A percentile compares a stretch with the other conserved stretches of the same genome.
Conservation (phyloP, 2,888 invertebrate species). For the Bugulina stolonifera region DNA sequence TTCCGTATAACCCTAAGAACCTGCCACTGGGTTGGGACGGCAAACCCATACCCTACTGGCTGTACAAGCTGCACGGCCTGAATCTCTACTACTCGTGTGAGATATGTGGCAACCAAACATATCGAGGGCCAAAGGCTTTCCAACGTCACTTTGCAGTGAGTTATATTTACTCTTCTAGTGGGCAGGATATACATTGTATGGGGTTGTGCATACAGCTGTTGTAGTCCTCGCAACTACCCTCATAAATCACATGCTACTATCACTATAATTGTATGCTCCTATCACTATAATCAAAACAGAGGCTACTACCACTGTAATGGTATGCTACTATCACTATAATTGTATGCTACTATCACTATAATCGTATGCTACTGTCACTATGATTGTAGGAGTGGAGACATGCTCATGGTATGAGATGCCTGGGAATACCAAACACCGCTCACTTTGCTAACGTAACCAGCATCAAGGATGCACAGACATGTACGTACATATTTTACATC, state of each 20-base stretch:
- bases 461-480: slow-evolving; percentile 90
- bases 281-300: too few species aligned
- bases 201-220: too few species aligned
- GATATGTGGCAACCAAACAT: slow-evolving; percentile 97
- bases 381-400: slow-evolving; percentile 62
- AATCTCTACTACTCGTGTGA: slow-evolving; percentile 99
- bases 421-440: slow-evolving; percentile 98
- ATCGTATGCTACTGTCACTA: slow-evolving; percentile 25
- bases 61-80: slow-evolving; percentile 95
- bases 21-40: slow-evolving; percentile 98
- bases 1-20: slow-evolving; percentile 99
- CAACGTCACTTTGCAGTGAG: slow-evolving; percentile 89
- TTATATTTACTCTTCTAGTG: slow-evolving; percentile 29
- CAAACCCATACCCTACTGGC: slow-evolving; percentile 87
- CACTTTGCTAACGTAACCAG: slow-evolving; percentile 99
- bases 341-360: too few species aligned
- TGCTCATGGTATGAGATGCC: slow-evolving; percentile 87
- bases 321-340: too few species aligned
- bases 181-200: too few species aligned
- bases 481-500: slow-evolving; percentile 63
- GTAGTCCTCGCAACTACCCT: too few species aligned
- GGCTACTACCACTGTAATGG: too few species aligned
- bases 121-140: slow-evolving; percentile 98
- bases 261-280: too few species aligned
- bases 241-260: too few species aligned